Percentiles rank a stretch among this genome's conserved stretches.
These are phyloP conservation scores for Ectemnius continuus DNA, from an alignment of 2,888 invertebrate genomes.

Conservation along the genomic window DNA sequence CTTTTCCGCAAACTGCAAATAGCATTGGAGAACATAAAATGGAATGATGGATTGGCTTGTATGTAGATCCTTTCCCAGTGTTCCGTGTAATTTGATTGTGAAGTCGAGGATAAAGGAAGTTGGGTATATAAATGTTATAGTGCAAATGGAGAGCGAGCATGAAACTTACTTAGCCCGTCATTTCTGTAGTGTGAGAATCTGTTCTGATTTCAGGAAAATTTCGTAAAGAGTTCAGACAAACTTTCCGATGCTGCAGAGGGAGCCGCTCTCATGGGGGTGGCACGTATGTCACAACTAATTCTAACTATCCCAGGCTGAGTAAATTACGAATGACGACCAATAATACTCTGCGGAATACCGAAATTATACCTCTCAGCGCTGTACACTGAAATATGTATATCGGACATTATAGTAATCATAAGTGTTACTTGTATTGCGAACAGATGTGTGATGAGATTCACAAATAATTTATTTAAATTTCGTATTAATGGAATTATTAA, in stretches of 20 bases:
- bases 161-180: no score
- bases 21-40: no score
- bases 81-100: no score
- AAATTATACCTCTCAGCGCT: conserved; percentile 70
- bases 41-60: no score
- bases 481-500: conserved; percentile 20
- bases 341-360: conserved; percentile 69
- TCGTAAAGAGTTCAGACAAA: conserved; percentile 78
- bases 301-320: conserved; percentile 45
- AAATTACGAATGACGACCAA: conserved; percentile 29
- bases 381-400: conserved; percentile 50
- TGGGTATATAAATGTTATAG: no score
- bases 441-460: conserved; percentile 6
- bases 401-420: conserved; percentile 35
- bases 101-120: no score
- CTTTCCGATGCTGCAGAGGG: conserved; percentile 70
- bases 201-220: conserved; percentile 76
- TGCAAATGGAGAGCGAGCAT: no score
- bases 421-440: conserved; percentile 4
- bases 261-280: conserved; percentile 51
- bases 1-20: conserved; percentile 14
- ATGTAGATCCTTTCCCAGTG: no score
- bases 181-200: no score
- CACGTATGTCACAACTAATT: conserved; percentile 60
- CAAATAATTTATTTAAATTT: conserved; percentile 30